Conservation (phyloP, 2,888 invertebrate species). For the Teleiodes luculella region DNA sequence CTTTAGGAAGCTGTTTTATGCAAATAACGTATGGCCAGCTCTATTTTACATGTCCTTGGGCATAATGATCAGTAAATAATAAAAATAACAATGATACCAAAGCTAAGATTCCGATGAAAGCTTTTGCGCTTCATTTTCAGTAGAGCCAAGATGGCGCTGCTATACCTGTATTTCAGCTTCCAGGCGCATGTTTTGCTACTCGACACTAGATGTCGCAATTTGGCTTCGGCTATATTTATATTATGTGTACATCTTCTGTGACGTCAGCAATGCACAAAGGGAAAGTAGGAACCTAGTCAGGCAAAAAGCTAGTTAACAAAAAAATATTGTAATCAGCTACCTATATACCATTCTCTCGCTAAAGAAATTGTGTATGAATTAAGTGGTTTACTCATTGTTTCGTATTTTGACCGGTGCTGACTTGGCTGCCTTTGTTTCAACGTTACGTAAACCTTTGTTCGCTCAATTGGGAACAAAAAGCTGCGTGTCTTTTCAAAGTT, state of each 20-base stretch:
- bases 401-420: constrained; percentile 16
- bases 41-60: too few relatives aligned
- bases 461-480: constrained; percentile 20
- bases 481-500: constrained; percentile 21
- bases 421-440: constrained; percentile 22
- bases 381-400: constrained; percentile 13
- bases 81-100: too few relatives aligned
- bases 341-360: too few relatives aligned
- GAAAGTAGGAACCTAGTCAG: background rate
- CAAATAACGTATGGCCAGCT: too few relatives aligned
- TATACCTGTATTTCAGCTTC: too few relatives aligned
- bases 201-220: constrained; percentile 32
- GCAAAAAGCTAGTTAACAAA: too few relatives aligned
- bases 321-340: too few relatives aligned
- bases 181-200: constrained; percentile 23
- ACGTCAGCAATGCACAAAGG: constrained; percentile 35
- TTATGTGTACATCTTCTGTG: constrained; percentile 28
- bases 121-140: background rate
- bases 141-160: background rate
- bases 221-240: too few relatives aligned
- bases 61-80: too few relatives aligned
- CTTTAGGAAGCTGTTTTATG: too few relatives aligned
- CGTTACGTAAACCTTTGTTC: constrained; percentile 26
- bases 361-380: background rate
- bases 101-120: background rate